Conservation (phyloP, 1,140 invertebrate genomes). For the Pollicipes pollicipes region DNA sequence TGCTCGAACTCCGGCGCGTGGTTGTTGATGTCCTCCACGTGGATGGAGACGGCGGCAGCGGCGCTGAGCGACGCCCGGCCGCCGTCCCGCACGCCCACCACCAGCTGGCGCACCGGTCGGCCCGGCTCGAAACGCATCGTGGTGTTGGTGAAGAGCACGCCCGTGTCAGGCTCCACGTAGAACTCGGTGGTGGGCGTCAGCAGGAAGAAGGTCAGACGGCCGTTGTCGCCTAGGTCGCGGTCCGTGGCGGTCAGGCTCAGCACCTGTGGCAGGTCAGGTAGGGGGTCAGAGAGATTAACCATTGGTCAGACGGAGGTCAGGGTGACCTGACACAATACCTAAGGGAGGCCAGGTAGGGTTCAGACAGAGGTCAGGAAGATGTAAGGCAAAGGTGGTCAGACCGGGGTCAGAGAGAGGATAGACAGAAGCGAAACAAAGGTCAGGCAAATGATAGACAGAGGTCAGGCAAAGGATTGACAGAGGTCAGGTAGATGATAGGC, state of each 20-base stretch:
- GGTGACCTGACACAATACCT: too few species aligned
- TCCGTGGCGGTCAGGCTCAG: constrained; percentile 59
- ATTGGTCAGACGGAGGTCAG: too few species aligned
- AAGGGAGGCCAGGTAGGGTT: too few species aligned
- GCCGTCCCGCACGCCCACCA: constrained; percentile 50
- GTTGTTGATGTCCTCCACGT: constrained; percentile 34
- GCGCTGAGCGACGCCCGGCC: constrained; percentile 50
- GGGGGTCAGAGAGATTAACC: too few species aligned
- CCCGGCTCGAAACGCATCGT: constrained; percentile 36
- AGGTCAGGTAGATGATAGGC: too few species aligned
- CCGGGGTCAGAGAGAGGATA: too few species aligned
- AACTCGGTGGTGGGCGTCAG: constrained; percentile 91
- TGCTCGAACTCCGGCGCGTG: constrained; percentile 42
- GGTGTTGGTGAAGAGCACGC: constrained; percentile 57
- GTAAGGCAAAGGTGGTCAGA: not conserved
- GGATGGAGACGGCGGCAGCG: constrained; percentile 49
- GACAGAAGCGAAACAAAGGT: too few species aligned
- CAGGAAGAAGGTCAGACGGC: constrained; percentile 75
- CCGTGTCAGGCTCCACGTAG: constrained; percentile 65
- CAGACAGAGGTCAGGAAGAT: not conserved
- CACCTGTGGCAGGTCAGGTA: constrained; percentile 40
- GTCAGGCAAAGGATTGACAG: too few species aligned
- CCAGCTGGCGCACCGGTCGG: constrained; percentile 43
- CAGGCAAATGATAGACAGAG: too few species aligned
- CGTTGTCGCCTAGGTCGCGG: constrained; percentile 63